Percentiles rank a stretch among this genome's conserved stretches.
These are phyloP conservation scores for Branchipolynoe longqiensis DNA, from an alignment of 2,888 invertebrate species.

Conservation along the genomic window DNA sequence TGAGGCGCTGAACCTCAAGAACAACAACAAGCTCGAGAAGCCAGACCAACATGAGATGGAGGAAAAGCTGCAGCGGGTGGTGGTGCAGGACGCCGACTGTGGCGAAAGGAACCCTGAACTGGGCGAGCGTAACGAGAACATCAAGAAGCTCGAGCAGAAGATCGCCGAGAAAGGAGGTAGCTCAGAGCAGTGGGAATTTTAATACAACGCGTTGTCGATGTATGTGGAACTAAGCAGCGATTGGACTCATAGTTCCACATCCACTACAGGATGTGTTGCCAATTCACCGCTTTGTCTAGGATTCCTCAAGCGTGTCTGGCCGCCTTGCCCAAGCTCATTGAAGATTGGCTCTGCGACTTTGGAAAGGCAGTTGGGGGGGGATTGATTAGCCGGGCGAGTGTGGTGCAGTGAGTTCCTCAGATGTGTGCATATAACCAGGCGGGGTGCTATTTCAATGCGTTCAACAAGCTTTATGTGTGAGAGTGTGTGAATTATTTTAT, in stretches of 20 bases:
- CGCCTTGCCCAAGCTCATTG: no score
- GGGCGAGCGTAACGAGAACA: constrained; percentile 31
- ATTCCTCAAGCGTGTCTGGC: no score
- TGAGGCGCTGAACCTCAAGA: constrained; percentile 48
- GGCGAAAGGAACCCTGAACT: background rate
- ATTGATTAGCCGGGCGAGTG: background rate
- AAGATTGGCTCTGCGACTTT: no score
- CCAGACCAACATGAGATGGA: constrained; percentile 32
- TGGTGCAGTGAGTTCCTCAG: constrained; percentile 1
- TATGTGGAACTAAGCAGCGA: constrained; percentile 26
- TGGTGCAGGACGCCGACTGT: background rate
- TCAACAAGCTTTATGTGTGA: constrained; percentile 40
- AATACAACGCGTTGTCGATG: constrained; percentile 45
- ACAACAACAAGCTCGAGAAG: constrained; percentile 42
- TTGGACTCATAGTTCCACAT: constrained; percentile 30
- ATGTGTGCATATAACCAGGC: no score
- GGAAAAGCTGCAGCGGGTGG: background rate
- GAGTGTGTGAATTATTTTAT: no score
- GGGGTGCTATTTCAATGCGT: constrained; percentile 34
- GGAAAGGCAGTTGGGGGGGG: no score
- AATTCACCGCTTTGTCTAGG: constrained; percentile 19
- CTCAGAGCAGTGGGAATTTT: constrained; percentile 45
- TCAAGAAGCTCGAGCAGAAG: constrained; percentile 47
- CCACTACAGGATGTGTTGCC: constrained; percentile 16
- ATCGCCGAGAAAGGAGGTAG: constrained; percentile 1